These are phyloP conservation scores for Bimastos eiseni DNA, from an alignment of 2,888 invertebrate genomes.

Conservation along the genomic window DNA sequence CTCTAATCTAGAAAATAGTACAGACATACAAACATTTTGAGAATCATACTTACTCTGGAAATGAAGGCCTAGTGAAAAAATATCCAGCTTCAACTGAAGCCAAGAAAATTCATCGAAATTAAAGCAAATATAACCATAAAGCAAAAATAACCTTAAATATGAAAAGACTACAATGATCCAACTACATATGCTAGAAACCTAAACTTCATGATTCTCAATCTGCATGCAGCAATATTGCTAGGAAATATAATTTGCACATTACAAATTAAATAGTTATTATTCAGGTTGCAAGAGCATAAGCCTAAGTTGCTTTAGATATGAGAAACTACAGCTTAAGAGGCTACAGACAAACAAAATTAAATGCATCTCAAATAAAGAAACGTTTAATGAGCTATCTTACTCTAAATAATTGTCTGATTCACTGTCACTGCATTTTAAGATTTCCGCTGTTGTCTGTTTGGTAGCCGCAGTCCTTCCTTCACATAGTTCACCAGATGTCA, in stretches of 20 bases:
- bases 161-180: neutral
- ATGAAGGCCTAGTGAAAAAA: neutral
- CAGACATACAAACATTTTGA: too few species aligned
- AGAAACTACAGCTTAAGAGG: neutral
- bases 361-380: constrained; percentile 13
- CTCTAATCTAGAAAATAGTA: too few species aligned
- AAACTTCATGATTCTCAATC: neutral
- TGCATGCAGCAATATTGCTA: neutral
- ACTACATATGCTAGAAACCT: neutral
- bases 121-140: neutral
- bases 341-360: neutral
- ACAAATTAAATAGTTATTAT: neutral
- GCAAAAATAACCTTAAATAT: too few species aligned
- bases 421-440: neutral
- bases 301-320: neutral
- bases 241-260: neutral
- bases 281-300: neutral
- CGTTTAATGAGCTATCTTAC: neutral
- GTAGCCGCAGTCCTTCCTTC: neutral
- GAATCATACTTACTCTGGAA: neutral
- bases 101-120: neutral
- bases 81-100: neutral
- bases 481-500: neutral
- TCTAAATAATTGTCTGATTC: neutral
- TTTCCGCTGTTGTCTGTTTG: neutral